phyloP scores from a whole-genome alignment of 2,113 vertebrate species.

The Melanotaenia duboulayi region DNA sequence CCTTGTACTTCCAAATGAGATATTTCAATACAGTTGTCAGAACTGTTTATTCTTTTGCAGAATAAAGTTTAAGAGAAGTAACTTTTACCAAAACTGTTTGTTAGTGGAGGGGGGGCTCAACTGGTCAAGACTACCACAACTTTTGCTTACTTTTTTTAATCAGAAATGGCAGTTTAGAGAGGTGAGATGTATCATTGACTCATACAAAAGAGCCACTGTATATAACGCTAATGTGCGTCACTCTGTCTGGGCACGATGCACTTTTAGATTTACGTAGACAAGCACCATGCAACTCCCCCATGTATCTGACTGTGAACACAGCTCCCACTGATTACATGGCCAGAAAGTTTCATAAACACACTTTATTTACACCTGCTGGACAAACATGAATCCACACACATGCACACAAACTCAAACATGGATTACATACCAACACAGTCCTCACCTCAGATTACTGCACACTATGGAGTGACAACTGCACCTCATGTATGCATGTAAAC shows the following conservation, averaged over 20 bases:
- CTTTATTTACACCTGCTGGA: constrained; percentile 54
- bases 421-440: neutral
- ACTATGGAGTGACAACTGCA: constrained; percentile 7
- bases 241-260: constrained; percentile 49
- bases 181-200: constrained; percentile 40
- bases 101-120: neutral
- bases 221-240: constrained; percentile 38
- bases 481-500: neutral
- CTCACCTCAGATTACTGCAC: constrained; percentile 4
- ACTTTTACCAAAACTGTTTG: no score
- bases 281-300: constrained; percentile 25
- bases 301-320: constrained; percentile 55
- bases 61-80: no score
- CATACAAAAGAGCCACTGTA: constrained; percentile 60
- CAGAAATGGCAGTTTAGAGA: constrained; percentile 40
- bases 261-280: constrained; percentile 25
- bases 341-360: constrained; percentile 49
- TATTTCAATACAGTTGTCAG: no score
- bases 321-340: constrained; percentile 48
- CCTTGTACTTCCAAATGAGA: no score
- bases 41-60: no score
- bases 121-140: neutral
- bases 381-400: constrained; percentile 46
- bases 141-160: constrained; percentile 3
- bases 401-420: neutral